Evolutionary conservation across 2,113 vertebrate genomes (phyloP), one percentile per base, ranked within the genome.

Genomic region (Pseudorasbora parva): DNA sequence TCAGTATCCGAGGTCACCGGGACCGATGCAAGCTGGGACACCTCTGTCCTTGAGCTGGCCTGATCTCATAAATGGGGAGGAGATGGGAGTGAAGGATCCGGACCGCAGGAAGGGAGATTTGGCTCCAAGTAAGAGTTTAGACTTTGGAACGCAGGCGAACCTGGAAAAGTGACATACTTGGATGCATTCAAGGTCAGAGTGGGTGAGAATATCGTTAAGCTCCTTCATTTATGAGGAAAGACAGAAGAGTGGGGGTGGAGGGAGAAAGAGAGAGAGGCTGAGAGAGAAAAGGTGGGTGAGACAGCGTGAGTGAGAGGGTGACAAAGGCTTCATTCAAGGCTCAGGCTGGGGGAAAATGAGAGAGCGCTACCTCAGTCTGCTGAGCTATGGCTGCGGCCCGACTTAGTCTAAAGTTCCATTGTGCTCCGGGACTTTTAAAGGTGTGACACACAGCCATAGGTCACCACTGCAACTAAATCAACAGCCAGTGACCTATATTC

Each of bases 291-390:
- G 73, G 75, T 72, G 51, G 15, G 83, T 86, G 64, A 88, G 54
- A 83, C 54, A 83, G 60, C 54, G 66, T 84, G 78, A 81, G 84
- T 79, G 77, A 86, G 71, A 59, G 71, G 21, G 60, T 76, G 87
- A 86, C 85, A 88, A 88, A 85, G 85, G 66, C 82, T 84, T 88
- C 85, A 84, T 86, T 88, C 82, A 88, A 54, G 60, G 59, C 54
- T 56, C 27, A 23, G 66, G 81, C 83, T 71, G 76, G 76, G 74
- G 84, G 78, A 85, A 85, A 82, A 57, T 43, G 77, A 76, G 75
- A 74, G 80, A 30, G 71, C 41, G 49, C 80, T 79, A 85, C 83
- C 81, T 85, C 83, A 47, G 81, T 19, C 51, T 79, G 75, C 11
- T 21, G 81, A 82, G 57, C 78, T 30, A 54, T 23, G 78, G 57